Base-by-base conservation (phyloP, 2,797 vertebrate genomes). In the Florisuga fusca region DNA sequence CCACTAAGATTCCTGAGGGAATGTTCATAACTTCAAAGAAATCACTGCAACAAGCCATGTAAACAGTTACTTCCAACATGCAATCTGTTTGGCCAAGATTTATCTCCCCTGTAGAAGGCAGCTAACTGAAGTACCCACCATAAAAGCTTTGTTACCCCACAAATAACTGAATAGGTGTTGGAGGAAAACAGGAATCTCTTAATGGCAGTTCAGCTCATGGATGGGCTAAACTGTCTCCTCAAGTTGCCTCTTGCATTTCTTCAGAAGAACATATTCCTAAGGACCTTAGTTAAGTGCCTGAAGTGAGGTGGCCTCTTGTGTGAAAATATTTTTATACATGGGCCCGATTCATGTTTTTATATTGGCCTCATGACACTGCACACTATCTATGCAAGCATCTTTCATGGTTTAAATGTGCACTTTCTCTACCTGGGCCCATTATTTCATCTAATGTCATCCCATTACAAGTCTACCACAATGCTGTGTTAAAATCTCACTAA, bases 171-270 rank as follows among this genome's bases (percentile, higher is more conserved):
- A 86, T 26, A 86, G 87, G 79, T 7, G 2, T 57, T 91, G 62
- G 79, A 93, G 76, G 87, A 80, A 91, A 89, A 80, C 6, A 7
- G 61, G 76, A 91, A 41, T 95, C 89, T 94, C 51, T 1, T 59
- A 94, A 95, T 93, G 89, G 86, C 87, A 84, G 91, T 94, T 93
- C 79, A 95, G 76, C 87, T 73, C 76, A 75, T 22, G 85, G 58
- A 59, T 38, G 78, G 73, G 66, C 73, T 94, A 91, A 91, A 94
- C 81, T 94, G 76, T 62, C 87, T 95, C 73, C 82, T 96, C 57
- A 78, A 46, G 8, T 75, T 75, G 57, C 87, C 83, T 96, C 93
- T 94, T 59, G 66, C 89, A 43, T 76, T 94, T 66, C 85, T 84
- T 73, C 54, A 21, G 87, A 45, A 94, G 87, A 91, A 54, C 72